These are phyloP conservation scores for Anguilla megastoma DNA, from an alignment of 2,797 vertebrate species.

Conservation along the genomic window DNA sequence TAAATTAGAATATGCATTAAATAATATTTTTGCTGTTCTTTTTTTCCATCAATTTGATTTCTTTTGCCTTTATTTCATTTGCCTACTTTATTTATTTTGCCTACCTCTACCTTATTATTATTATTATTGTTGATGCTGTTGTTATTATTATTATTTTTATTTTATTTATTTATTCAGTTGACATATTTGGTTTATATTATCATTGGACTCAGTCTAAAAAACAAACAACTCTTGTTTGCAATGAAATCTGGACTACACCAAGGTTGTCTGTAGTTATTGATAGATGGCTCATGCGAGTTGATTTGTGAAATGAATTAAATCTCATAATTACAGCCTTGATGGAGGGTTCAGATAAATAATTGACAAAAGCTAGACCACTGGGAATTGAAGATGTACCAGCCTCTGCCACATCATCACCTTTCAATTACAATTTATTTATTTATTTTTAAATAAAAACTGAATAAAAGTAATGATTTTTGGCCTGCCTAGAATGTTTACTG, in stretches of 20 bases:
- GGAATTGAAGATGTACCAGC: slow-evolving; percentile 41
- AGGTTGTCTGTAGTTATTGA: slow-evolving; percentile 30
- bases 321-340: slow-evolving; percentile 49
- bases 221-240: slow-evolving; percentile 43
- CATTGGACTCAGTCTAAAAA: not conserved
- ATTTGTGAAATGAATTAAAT: slow-evolving; percentile 50
- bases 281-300: slow-evolving; percentile 44
- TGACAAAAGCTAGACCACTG: slow-evolving; percentile 45
- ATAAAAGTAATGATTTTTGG: not conserved
- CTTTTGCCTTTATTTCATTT: not conserved
- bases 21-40: not conserved
- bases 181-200: slow-evolving; percentile 25
- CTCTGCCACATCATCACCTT: not conserved
- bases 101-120: too few relatives aligned
- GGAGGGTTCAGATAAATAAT: slow-evolving; percentile 49
- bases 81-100: not conserved
- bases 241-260: not conserved
- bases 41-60: not conserved
- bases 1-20: too few relatives aligned
- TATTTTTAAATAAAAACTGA: not conserved
- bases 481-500: not conserved
- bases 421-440: not conserved
- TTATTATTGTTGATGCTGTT: too few relatives aligned
- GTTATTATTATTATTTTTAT: not conserved
- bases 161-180: not conserved